Evolutionary conservation across 2,797 vertebrate species (phyloP), one percentile per base, ranked within the genome.

Genomic region (Platalea minor): DNA sequence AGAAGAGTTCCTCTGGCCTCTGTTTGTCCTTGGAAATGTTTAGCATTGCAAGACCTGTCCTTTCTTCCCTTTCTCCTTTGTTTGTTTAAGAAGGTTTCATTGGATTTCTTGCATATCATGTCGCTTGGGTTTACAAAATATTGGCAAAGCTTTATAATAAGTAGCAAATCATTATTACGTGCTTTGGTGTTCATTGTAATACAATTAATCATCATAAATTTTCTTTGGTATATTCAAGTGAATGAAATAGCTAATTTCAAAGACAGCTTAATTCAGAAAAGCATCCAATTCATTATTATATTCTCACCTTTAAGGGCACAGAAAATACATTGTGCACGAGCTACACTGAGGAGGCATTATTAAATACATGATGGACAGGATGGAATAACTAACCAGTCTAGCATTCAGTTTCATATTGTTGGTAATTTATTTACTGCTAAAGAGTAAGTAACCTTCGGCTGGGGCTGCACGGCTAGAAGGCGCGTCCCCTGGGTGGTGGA

Each of bases 111-210:
- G 85, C 74, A 59, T 97, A 96, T 96, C 95, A 80, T 96, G 96
- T 96, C 70, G 86, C 91, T 97, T 96, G 91, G 85, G 88, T 95
- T 92, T 98, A 97, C 94, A 96, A 97, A 97, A 97, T 98, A 98
- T 98, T 97, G 96, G 97, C 96, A 97, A 97, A 96, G 91, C 95
- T 97, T 98, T 98, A 96, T 97, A 97, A 97, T 97, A 98, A 97
- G 97, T 95, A 98, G 89, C 96, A 97, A 98, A 98, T 98, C 97
- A 97, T 98, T 98, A 98, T 97, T 98, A 97, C 93, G 86, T 96
- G 85, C 94, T 96, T 96, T 75, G 88, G 94, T 97, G 95, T 97
- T 98, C 97, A 93, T 97, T 33, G 54, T 96, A 97, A 98, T 96
- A 96, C 83, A 93, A 97, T 98, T 97, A 98, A 98, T 98, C 97